Percentiles rank a stretch among this genome's conserved stretches.
phyloP scores from a whole-genome alignment of 37 sponge, comb jelly and placozoan genomes.

The Cliona cf. orientalis region DNA sequence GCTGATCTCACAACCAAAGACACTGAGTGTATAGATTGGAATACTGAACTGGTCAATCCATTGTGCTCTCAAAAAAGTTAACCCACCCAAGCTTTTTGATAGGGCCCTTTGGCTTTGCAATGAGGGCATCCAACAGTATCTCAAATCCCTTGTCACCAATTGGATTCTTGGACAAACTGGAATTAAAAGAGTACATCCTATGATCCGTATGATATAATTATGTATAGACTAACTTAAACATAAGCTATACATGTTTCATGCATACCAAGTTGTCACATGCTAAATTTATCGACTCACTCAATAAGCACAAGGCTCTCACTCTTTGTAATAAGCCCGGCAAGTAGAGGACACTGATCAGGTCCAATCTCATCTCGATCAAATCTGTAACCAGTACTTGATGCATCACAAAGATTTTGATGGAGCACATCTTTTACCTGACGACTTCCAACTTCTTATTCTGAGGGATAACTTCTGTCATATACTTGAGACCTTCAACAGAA shows the following conservation, averaged over 20 bases:
- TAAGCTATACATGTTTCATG: too few species aligned
- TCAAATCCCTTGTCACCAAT: slow-evolving; percentile 52
- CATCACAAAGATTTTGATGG: too few species aligned
- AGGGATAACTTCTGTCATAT: neutral
- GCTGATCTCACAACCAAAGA: slow-evolving; percentile 32
- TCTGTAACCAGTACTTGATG: too few species aligned
- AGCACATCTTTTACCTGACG: slow-evolving; percentile 30
- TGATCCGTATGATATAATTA: neutral
- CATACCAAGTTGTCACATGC: too few species aligned
- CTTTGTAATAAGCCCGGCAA: slow-evolving; percentile 1
- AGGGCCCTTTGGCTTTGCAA: slow-evolving; percentile 8
- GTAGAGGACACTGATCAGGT: neutral
- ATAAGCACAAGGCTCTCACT: neutral
- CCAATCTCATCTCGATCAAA: slow-evolving; percentile 16
- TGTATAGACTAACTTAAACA: neutral
- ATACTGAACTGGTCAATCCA: neutral
- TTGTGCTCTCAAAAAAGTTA: too few species aligned
- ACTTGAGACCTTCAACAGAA: neutral
- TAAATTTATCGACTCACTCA: slow-evolving; percentile 49
- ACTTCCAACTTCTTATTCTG: slow-evolving; percentile 9
- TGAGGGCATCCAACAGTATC: slow-evolving; percentile 23
- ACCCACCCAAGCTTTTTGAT: slow-evolving; percentile 37
- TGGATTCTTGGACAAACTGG: slow-evolving; percentile 32
- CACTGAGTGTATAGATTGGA: neutral
- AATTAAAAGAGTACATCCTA: neutral